These are phyloP conservation scores for Eupithecia centaureata DNA, from an alignment of 2,888 invertebrate genomes.

Conservation along the genomic window DNA sequence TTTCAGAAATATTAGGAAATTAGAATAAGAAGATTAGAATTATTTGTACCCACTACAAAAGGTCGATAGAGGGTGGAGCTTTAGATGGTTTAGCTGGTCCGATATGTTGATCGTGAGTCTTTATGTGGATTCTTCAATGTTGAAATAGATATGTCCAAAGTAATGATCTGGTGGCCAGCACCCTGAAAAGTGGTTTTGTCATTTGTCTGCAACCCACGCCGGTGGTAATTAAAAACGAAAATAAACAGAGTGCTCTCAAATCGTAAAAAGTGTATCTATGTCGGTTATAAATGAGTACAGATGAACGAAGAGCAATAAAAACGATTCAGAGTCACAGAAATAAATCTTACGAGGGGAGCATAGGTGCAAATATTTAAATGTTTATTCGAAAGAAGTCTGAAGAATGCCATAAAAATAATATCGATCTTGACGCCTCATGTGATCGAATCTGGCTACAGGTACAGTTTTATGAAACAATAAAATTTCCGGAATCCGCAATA, in stretches of 20 bases:
- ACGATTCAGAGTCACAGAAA: constrained; percentile 80
- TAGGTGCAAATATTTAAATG: constrained; percentile 68
- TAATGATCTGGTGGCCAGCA: constrained; percentile 11
- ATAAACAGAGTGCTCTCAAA: constrained; percentile 81
- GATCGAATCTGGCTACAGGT: constrained; percentile 59
- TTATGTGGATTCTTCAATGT: neutral
- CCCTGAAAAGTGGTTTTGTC: constrained; percentile 66
- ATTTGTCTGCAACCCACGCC: constrained; percentile 76
- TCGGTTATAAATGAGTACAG: constrained; percentile 82
- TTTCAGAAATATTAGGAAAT: no score
- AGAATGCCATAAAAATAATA: constrained; percentile 71
- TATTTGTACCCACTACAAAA: no score
- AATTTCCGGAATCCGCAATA: constrained; percentile 69
- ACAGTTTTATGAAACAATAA: constrained; percentile 66
- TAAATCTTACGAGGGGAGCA: constrained; percentile 76
- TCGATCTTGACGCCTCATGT: constrained; percentile 65
- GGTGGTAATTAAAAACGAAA: constrained; percentile 84
- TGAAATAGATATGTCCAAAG: neutral
- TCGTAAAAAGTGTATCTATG: constrained; percentile 83
- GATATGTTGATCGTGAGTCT: neutral
- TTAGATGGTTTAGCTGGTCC: no score
- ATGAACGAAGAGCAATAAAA: constrained; percentile 81
- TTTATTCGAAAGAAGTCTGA: constrained; percentile 51
- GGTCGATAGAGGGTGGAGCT: neutral
- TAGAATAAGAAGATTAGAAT: no score